Evolutionary conservation across 2,113 vertebrate genomes (phyloP), one percentile per base, ranked within the genome.

Genomic region (Salvelinus fontinalis): DNA sequence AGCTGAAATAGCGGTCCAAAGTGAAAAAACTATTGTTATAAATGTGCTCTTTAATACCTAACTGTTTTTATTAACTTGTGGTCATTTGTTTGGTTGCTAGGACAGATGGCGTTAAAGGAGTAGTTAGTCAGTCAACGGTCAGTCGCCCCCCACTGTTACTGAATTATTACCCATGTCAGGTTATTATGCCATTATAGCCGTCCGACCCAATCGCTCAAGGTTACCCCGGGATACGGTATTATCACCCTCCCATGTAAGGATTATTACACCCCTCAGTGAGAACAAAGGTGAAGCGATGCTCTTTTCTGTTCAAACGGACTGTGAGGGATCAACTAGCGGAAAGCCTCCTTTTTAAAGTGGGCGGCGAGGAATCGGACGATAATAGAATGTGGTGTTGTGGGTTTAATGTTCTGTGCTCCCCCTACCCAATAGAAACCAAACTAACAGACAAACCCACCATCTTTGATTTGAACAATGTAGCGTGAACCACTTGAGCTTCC

Each of bases 241-340:
- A 68, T 60, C 34, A 12, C 51, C 66, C 66, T 54, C 51, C 51
- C 51, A 5, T 22, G 74, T 70, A 34, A 75, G 76, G 77, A 3
- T 82, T 71, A 80, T 86, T 77, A 74, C 79, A 82, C 71, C 82
- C 78, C 70, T 80, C 66, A 81, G 83, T 60, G 83, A 84, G 76
- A 81, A 85, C 86, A 91, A 89, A 87, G 86, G 73, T 75, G 70
- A 24, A 73, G 75, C 74, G 84, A 80, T 79, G 84, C 75, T 80
- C 74, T 70, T 84, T 84, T 84, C 81, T 62, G 39, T 89, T 71
- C 66, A 20, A 67, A 84, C 75, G 65, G 82, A 84, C 73, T 83
- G 77, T 83, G 29, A n/a, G 69, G 48, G 75, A 70, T 80, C 22
- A 69, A 68, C 82, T 29, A 16, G 77, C 78, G 76, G 73, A 51